phyloP scores from a whole-genome alignment of 1,140 invertebrate genomes.

The Copidosoma floridanum region DNA sequence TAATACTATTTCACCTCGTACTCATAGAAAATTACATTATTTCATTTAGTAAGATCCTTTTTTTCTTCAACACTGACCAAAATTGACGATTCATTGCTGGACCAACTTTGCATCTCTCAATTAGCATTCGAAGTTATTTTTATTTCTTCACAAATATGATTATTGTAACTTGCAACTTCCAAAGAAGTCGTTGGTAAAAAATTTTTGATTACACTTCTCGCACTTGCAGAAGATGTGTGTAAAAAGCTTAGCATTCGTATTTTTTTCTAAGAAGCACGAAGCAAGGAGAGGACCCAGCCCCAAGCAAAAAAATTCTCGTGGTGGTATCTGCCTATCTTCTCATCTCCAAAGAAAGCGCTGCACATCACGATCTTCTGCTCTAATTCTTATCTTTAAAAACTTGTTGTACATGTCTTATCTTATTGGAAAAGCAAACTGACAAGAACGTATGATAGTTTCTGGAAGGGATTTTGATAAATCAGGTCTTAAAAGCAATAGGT shows the following conservation, averaged over 20 bases:
- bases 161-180: neutral
- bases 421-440: neutral
- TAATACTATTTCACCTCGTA: neutral
- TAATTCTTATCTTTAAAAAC: neutral
- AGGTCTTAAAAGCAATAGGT: neutral
- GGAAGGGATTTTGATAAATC: neutral
- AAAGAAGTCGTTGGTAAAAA: neutral
- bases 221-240: neutral
- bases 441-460: neutral
- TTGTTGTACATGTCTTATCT: too few relatives aligned
- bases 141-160: neutral
- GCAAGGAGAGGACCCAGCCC: slow-evolving; percentile 37
- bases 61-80: too few relatives aligned
- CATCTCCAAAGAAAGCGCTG: too few relatives aligned
- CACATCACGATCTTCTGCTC: neutral
- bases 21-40: neutral
- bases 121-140: neutral
- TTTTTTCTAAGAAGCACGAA: slow-evolving; percentile 34
- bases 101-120: neutral
- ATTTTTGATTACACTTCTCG: neutral
- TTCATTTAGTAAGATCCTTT: neutral
- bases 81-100: neutral
- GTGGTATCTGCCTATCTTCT: neutral
- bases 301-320: slow-evolving; percentile 38
- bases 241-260: slow-evolving; percentile 27